Evolutionary conservation across 92 coral and sea anemone species (phyloP), one percentile per base, ranked within the genome.

Genomic region (Anthopleura xanthogrammica): DNA sequence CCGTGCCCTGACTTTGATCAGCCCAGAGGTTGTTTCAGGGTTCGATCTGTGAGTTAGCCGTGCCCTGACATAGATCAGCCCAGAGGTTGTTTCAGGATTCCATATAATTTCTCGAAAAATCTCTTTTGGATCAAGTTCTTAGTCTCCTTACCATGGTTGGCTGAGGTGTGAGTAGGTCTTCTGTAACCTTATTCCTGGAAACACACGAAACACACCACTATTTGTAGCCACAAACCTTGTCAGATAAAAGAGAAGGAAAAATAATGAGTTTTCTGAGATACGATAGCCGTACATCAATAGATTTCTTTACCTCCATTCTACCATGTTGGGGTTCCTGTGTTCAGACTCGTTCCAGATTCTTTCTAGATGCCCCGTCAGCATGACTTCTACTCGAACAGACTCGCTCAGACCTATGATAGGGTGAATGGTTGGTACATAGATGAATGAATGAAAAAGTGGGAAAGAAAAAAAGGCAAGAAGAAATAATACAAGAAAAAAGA

Each of bases 171-270:
- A 85, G 78, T 85, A 77, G 20, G 89, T 90, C 85, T 87, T 85
- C 36, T 86, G 83, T 58, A 88, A 41, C 10, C 93, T 82, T 17
- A 85, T 24, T 5, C 93, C 96, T 52, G 96, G 96, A 62, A 52
- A 88, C 13, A 79, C 68, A 75, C 86, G 82, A 52, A 90, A 80
- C 42, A 90, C 93, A 20, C 96, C 96, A 5, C 87, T 77, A 57
- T 90, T 79, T 42, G 96, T 92, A 50, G 88, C 96, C 50, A 92
- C 85, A 56, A 87, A 92, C 78, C 96, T 92, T 72, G 60, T 16
- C 58, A 24, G 24, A 20, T 62, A 62, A 20, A 29, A 29, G 36
- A 29, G 36, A 29, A 29, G 36, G 36, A 29, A 29, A 29, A 29
- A 29, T 29, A 29, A 29, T 29, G 36, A 29, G 36, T 29, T 29